phyloP scores from a whole-genome alignment of 1,140 invertebrate genomes.

The Orchesella cincta region DNA sequence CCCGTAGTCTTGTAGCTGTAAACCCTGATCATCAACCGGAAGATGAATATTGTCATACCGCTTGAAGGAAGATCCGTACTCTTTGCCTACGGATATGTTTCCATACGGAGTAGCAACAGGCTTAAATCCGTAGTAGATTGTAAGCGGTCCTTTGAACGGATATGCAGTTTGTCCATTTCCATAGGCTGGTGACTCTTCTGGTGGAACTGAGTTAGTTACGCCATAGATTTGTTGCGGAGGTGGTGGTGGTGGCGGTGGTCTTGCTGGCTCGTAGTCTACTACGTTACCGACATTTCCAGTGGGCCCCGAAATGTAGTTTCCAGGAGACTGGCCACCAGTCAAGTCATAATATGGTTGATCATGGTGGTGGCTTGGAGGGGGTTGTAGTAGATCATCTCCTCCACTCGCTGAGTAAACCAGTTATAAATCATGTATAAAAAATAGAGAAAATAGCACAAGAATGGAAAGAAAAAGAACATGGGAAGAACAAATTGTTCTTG shows the following conservation, averaged over 20 bases:
- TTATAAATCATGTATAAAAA: too few species aligned
- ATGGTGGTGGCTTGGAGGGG: constrained; percentile 12
- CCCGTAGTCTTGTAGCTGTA: background rate
- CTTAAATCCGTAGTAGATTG: constrained; percentile 48
- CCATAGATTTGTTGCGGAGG: constrained; percentile 4
- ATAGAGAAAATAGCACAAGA: background rate
- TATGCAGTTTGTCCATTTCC: background rate
- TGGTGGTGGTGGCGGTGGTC: background rate
- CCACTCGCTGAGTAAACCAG: background rate
- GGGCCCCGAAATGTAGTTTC: background rate
- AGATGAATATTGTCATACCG: background rate
- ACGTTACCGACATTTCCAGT: background rate
- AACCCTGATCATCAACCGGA: background rate
- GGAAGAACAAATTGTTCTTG: too few species aligned
- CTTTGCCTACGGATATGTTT: constrained; percentile 37
- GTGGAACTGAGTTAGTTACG: too few species aligned
- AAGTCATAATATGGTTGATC: background rate
- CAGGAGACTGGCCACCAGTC: background rate
- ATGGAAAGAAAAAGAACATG: background rate
- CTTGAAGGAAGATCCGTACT: constrained; percentile 9
- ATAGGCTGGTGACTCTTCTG: background rate
- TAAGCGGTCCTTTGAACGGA: constrained; percentile 10
- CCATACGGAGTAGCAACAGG: constrained; percentile 49
- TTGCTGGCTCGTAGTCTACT: constrained; percentile 3
- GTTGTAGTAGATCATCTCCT: background rate